Percentiles rank a stretch among this genome's conserved stretches.
These are phyloP conservation scores for Uloborus plumipes DNA, from an alignment of 2,888 invertebrate species.

Conservation along the genomic window DNA sequence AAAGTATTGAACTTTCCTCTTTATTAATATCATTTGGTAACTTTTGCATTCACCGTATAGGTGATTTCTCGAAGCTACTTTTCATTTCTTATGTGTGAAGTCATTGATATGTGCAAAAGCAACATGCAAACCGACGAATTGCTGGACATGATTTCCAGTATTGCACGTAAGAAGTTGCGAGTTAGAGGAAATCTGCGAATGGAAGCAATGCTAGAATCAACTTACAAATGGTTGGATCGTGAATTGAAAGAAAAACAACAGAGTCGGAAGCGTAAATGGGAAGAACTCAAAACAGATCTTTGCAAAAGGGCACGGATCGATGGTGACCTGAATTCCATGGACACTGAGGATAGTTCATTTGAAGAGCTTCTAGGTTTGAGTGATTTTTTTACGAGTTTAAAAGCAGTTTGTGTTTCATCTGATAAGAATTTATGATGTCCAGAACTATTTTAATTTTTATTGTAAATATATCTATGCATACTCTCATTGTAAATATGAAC, in stretches of 20 bases:
- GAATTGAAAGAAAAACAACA: slow-evolving; percentile 57
- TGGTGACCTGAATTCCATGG: not conserved
- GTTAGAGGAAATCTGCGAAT: slow-evolving; percentile 40
- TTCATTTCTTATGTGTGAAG: slow-evolving; percentile 17
- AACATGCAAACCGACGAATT: slow-evolving; percentile 46
- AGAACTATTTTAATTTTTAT: not conserved
- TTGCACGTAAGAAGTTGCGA: slow-evolving; percentile 30
- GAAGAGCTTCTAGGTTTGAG: slow-evolving; percentile 41
- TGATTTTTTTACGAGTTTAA: slow-evolving; percentile 51
- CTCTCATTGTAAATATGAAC: slow-evolving; percentile 5
- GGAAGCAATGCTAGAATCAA: slow-evolving; percentile 50
- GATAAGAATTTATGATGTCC: slow-evolving; percentile 13
- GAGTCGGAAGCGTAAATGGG: slow-evolving; percentile 59
- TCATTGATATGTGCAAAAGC: slow-evolving; percentile 36
- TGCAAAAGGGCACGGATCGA: slow-evolving; percentile 14
- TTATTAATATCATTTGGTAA: too few species aligned
- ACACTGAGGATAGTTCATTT: slow-evolving; percentile 36
- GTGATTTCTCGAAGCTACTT: not conserved
- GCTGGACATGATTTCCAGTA: slow-evolving; percentile 53
- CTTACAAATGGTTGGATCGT: slow-evolving; percentile 29
- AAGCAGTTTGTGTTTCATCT: slow-evolving; percentile 28
- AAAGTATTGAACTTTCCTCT: too few species aligned
- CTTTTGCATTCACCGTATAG: too few species aligned
- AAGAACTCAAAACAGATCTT: slow-evolving; percentile 39
- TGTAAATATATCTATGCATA: slow-evolving; percentile 13